phyloP scores from a whole-genome alignment of 92 coral and sea anemone genomes.

The Palythoa caribaeorum region DNA sequence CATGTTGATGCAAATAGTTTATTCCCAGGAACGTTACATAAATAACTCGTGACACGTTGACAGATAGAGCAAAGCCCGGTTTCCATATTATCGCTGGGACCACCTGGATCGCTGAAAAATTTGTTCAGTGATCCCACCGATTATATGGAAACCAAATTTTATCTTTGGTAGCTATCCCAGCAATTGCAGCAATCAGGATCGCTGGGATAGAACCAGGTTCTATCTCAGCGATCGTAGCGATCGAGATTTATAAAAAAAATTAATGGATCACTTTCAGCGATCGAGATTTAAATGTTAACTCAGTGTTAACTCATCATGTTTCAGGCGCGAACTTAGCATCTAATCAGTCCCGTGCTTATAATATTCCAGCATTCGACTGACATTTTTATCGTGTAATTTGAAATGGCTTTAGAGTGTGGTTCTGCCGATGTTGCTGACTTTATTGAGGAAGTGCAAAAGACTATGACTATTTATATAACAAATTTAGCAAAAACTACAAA shows the following conservation, averaged over 20 bases:
- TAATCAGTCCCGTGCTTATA: background rate
- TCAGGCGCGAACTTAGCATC: background rate
- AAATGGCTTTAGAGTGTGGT: background rate
- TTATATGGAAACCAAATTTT: no score
- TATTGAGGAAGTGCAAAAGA: background rate
- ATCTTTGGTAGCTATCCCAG: no score
- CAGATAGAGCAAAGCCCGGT: no score
- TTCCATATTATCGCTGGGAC: no score
- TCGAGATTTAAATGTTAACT: background rate
- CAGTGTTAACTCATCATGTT: no score
- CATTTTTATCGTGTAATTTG: background rate
- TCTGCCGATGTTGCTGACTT: background rate
- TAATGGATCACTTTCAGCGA: background rate
- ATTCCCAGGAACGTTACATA: background rate
- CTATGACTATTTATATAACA: background rate
- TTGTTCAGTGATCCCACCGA: no score
- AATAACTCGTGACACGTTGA: background rate
- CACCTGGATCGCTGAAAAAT: no score
- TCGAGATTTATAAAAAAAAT: no score
- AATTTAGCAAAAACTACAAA: background rate
- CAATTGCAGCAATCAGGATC: no score
- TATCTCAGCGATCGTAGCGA: no score
- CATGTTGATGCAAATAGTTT: slow-evolving; percentile 6
- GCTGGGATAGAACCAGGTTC: no score
- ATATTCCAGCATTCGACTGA: background rate